phyloP scores from a whole-genome alignment of 1,140 invertebrate genomes.

The Lucilia cuprina region DNA sequence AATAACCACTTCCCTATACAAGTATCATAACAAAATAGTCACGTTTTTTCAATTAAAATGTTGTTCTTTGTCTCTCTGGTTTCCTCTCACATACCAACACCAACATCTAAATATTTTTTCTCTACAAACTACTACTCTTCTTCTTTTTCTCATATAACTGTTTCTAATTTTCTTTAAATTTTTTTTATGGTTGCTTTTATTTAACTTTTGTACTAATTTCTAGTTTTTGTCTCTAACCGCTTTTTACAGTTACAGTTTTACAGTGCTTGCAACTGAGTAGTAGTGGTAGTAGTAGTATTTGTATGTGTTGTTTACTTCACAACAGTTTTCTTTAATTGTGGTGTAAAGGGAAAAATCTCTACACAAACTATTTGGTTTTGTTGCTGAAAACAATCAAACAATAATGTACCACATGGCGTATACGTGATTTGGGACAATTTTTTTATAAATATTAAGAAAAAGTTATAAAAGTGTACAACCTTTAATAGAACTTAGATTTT shows the following conservation, averaged over 20 bases:
- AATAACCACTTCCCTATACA: not conserved
- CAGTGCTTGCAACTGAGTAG: not conserved
- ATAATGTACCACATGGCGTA: not conserved
- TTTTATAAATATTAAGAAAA: not conserved
- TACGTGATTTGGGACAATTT: not conserved
- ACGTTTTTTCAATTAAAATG: conserved; percentile 15
- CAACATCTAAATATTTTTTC: not conserved
- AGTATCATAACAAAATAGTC: not conserved
- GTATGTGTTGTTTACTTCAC: not conserved
- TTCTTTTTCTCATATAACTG: not conserved
- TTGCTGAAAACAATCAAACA: not conserved
- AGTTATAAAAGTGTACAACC: not conserved
- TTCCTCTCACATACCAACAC: not conserved
- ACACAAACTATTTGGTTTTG: not conserved
- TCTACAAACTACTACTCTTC: not conserved
- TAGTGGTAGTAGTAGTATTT: no score
- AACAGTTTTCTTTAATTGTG: not conserved
- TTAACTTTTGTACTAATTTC: not conserved
- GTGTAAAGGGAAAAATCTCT: not conserved
- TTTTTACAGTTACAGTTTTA: not conserved
- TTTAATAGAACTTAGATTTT: not conserved
- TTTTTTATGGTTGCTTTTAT: not conserved
- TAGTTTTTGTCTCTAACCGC: not conserved
- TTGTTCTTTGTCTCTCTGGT: not conserved
- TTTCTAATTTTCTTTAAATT: not conserved